Evolutionary conservation across 2,113 vertebrate species (phyloP), one percentile per base, ranked within the genome.

Genomic region (Eptesicus fuscus): DNA sequence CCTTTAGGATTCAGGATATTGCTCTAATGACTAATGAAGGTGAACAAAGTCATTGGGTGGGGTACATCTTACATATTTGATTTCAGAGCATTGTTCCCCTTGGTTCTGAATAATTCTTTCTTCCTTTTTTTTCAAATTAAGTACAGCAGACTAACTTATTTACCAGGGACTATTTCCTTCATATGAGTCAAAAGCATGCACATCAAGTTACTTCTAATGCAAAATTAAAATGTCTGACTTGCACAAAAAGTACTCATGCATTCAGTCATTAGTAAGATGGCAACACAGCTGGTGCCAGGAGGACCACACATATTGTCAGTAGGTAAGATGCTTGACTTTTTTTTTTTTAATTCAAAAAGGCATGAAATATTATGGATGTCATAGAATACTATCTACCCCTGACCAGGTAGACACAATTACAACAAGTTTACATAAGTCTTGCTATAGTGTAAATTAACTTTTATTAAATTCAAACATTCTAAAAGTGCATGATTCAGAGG

Each of bases 141-240:
- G n/a, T 63, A 79, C 17, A 83, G 32, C 40, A 69, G 25, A 79
- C 37, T 56, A 94, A 18, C 51, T n/a, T 95, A 79, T 93, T 96
- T 94, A 91, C 49, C 88, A 25, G 79, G 63, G 51, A 56, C 9
- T 69, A 44, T 86, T 91, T 96, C 88, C 37, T 88, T 61, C 73
- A 79, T 70, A 73, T 83, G 30, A 42, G 32, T 83, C 53, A 95
- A 83, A 93, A 86, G 51, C n/a, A 73, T 83, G 28, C 35, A 91
- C 18, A 93, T 89, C 53, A 93, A 90, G 23, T 83, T 94, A 65
- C 25, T 25, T 42, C 17, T 94, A 76, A 70, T 61, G 20, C 42
- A 87, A 40, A 96, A 89, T 95, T 88, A 91, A 96, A 94, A 95
- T 78, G 18, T 12, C 77, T 44, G 18, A 77, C 49, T 86, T 89